phyloP scores from a whole-genome alignment of 2,113 vertebrate genomes.

The Epinephelus cyanopodus region DNA sequence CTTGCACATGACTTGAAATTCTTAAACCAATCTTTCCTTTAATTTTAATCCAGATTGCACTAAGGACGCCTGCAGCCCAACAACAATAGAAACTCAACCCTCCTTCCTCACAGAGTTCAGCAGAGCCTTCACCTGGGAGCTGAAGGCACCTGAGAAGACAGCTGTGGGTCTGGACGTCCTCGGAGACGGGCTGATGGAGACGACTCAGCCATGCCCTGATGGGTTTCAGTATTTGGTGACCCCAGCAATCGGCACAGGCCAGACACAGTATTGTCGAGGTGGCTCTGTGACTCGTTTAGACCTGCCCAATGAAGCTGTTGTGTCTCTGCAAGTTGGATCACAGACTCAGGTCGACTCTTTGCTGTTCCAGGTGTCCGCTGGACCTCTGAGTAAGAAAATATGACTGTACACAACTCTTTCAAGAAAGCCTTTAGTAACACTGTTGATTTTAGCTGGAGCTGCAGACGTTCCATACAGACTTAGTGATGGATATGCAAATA shows the following conservation, averaged over 20 bases:
- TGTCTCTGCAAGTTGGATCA: conserved; percentile 84
- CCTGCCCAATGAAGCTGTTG: conserved; percentile 77
- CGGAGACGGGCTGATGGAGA: conserved; percentile 77
- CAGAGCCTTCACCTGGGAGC: conserved; percentile 86
- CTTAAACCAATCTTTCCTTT: not conserved
- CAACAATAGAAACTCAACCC: conserved; percentile 79
- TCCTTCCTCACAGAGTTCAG: conserved; percentile 80
- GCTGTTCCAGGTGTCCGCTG: conserved; percentile 85
- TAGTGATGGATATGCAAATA: not conserved
- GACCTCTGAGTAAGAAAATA: conserved; percentile 83
- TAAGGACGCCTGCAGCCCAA: conserved; percentile 81
- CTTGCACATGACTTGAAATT: no score
- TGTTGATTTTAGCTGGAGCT: not conserved
- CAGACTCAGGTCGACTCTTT: conserved; percentile 63
- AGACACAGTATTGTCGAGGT: conserved; percentile 86
- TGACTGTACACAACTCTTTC: not conserved
- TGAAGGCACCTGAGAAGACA: conserved; percentile 81
- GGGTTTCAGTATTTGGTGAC: conserved; percentile 80
- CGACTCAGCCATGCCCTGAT: conserved; percentile 78
- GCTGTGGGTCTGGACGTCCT: conserved; percentile 84
- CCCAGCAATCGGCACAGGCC: conserved; percentile 36
- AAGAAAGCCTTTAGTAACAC: not conserved
- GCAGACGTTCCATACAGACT: not conserved
- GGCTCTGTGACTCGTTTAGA: conserved; percentile 87
- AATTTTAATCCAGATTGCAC: conserved; percentile 86